A percentile compares a stretch with the other conserved stretches of the same genome.
Conservation (phyloP, 2,888 invertebrate species). For the Lordiphosa andalusiaca region DNA sequence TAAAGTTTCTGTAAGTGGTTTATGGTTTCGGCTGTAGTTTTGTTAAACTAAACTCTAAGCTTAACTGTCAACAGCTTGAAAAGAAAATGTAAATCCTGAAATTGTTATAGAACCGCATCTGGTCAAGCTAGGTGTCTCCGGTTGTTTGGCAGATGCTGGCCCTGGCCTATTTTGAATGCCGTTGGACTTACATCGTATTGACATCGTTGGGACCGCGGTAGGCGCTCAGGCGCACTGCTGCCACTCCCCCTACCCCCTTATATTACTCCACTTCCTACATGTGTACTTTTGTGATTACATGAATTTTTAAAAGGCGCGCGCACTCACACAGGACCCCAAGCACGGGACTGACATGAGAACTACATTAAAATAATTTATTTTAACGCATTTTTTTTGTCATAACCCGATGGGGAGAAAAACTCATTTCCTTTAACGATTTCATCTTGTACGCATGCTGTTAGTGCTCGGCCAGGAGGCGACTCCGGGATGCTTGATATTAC, state of each 20-base stretch:
- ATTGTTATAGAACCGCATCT: no score
- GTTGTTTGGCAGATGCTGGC: conserved; percentile 33
- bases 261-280: conserved; percentile 62
- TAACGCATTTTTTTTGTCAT: conserved; percentile 76
- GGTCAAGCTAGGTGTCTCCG: conserved; percentile 23
- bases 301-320: conserved; percentile 73
- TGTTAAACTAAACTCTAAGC: no score
- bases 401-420: conserved; percentile 72
- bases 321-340: conserved; percentile 32
- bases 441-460: conserved; percentile 65
- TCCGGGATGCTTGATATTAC: conserved; percentile 30
- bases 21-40: no score
- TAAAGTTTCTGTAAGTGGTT: no score
- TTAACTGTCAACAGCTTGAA: no score
- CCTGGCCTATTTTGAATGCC: conserved; percentile 19
- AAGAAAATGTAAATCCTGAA: no score
- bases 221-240: conserved; percentile 53
- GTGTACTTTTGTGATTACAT: conserved; percentile 75
- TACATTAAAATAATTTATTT: conserved; percentile 79
- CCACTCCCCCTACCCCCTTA: conserved; percentile 19
- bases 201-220: conserved; percentile 9
- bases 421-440: conserved; percentile 76
- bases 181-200: conserved; percentile 9
- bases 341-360: conserved; percentile 74
- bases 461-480: conserved; percentile 27